Percentiles rank a stretch among this genome's conserved stretches.
These are phyloP conservation scores for Diceros bicornis DNA, from an alignment of 2,797 vertebrate species.

Conservation along the genomic window DNA sequence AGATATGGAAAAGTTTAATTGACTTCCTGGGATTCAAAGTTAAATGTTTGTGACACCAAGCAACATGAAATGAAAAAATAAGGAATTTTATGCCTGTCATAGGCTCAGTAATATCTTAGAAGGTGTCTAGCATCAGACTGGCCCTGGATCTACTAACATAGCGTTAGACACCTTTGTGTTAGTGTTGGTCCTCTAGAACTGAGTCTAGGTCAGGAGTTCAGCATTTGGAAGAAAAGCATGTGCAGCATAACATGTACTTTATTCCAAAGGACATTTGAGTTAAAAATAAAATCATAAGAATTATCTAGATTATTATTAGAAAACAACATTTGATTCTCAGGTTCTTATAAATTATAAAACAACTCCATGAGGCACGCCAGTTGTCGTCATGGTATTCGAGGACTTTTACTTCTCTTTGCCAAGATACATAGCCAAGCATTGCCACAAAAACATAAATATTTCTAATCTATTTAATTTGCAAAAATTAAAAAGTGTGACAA, in stretches of 20 bases:
- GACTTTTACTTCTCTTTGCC: not conserved
- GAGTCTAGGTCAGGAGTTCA: not conserved
- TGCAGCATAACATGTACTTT: not conserved
- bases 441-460: not conserved
- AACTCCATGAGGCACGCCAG: not conserved
- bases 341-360: not conserved
- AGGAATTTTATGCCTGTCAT: not conserved
- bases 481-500: not conserved
- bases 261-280: not conserved
- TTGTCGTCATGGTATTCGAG: not conserved
- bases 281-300: not conserved
- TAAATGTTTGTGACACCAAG: not conserved
- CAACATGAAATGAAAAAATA: not conserved
- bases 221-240: not conserved
- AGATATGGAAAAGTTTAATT: not conserved
- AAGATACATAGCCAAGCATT: not conserved
- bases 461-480: not conserved
- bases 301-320: not conserved
- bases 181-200: not conserved
- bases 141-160: not conserved
- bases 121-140: not conserved
- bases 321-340: not conserved
- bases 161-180: not conserved
- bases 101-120: not conserved
- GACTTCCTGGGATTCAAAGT: not conserved